Conservation (phyloP, 2,888 invertebrate species). For the Heterodera filipjevi region DNA sequence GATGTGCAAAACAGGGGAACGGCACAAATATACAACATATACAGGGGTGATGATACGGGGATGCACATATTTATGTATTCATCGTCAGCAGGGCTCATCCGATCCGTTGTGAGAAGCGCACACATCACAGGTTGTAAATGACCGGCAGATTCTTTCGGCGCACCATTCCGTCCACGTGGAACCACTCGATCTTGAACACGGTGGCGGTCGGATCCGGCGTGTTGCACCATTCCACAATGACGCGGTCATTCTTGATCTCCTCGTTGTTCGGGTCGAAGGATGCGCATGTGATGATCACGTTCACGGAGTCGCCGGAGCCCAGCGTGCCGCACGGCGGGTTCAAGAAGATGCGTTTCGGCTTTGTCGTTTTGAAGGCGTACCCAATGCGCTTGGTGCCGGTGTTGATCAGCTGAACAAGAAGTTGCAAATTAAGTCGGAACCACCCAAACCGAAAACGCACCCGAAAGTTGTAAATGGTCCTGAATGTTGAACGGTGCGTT, state of each 20-base stretch:
- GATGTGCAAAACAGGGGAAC: too few species aligned
- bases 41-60: too few species aligned
- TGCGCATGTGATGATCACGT: conserved; percentile 58
- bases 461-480: background rate
- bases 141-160: conserved; percentile 55
- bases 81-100: too few species aligned
- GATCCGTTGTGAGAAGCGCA: too few species aligned
- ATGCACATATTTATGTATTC: too few species aligned
- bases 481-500: background rate
- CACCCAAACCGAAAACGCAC: background rate
- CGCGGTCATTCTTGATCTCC: conserved; percentile 52
- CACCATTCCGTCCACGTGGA: conserved; percentile 54
- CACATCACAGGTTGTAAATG: conserved; percentile 46
- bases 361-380: conserved; percentile 60
- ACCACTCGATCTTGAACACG: conserved; percentile 55
- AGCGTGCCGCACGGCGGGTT: conserved; percentile 58
- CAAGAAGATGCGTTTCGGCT: conserved; percentile 55
- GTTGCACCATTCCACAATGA: conserved; percentile 35
- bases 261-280: conserved; percentile 52
- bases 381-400: conserved; percentile 53
- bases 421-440: background rate
- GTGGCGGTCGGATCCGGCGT: conserved; percentile 56
- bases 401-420: conserved; percentile 41
- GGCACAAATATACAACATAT: too few species aligned
- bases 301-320: conserved; percentile 55